Percentiles rank a stretch among this genome's conserved stretches.
Evolutionary conservation across 2,113 vertebrate species (phyloP).

Genomic region (Plecturocebus donacophilus): DNA sequence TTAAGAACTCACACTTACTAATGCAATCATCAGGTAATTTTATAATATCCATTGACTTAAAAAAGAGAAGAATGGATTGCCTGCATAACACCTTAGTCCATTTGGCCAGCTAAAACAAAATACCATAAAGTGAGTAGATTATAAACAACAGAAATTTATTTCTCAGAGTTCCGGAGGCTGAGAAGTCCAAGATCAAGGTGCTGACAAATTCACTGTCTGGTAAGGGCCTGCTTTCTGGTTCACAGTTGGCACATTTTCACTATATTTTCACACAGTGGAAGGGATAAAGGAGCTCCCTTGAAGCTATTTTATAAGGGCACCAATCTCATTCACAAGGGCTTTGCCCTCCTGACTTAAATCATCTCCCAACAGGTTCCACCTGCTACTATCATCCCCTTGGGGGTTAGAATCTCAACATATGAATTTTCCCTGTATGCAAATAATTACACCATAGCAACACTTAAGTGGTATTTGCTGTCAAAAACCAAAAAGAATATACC

Average conservation of each 20-base stretch:
- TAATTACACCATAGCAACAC: neutral
- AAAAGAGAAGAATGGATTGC: neutral
- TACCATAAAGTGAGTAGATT: neutral
- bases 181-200: neutral
- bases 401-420: neutral
- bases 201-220: neutral
- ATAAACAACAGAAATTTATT: neutral
- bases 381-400: neutral
- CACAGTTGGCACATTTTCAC: neutral
- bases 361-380: neutral
- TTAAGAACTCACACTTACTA: neutral
- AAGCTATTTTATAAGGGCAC: too few species aligned
- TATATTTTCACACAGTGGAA: neutral
- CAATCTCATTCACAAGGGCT: neutral
- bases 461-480: neutral
- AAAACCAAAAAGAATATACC: neutral
- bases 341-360: neutral
- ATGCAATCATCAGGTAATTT: neutral
- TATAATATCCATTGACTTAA: neutral
- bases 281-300: neutral
- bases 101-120: neutral
- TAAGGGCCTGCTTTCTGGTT: neutral
- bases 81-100: neutral
- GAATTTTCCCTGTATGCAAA: neutral
- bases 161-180: neutral